Base-by-base conservation (phyloP, 92 coral and sea anemone genomes). In the Parazoanthus atlanticus region DNA sequence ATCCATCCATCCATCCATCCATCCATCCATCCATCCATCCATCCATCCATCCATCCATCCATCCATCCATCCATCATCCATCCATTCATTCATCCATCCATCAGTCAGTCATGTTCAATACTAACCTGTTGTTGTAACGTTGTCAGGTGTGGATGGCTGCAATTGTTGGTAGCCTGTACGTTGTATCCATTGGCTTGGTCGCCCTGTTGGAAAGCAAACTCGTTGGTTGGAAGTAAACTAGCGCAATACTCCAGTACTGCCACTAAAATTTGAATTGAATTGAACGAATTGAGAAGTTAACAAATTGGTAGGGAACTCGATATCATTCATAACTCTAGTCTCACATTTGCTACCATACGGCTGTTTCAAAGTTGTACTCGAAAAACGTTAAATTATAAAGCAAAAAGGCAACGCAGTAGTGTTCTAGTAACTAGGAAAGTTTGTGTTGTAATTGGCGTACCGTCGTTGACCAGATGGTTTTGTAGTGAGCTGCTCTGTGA, bases 151-250 rank as follows among this genome's bases (percentile, higher is more conserved):
- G 99, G 99, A 92, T 91, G 84, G 93, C 93, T 28, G 88, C 74
- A 6, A 47, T 94, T 6, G 94, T 97, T 70, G 99, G 95, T 3
- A 89, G 93, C 40, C 79, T 93, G 76, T 97, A 97, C 89, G 34
- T 97, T 32, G 65, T 94, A 6, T 97, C 99, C 73, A 95, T 97
- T 74, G 94, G 94, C 9, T 82, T 97, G 74, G 93, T 97, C 85
- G 99, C 99, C 80, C 88, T 97, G 54, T 88, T 97, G 76, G 99
- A 97, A 82, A 97, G 99, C 92, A 82, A 80, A 30, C 96, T 94
- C 16, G 88, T 97, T 79, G 96, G 96, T 12, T 96, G 99, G 99
- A 93, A 91, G 82, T 96, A 90, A 91, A 83, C 43, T 15, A 15
- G 34, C 26, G 32, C 54, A 76, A 29, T 11, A 69, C 76, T 71